Conservation (phyloP, 2,888 invertebrate genomes). For the Pegoplata infirma region DNA sequence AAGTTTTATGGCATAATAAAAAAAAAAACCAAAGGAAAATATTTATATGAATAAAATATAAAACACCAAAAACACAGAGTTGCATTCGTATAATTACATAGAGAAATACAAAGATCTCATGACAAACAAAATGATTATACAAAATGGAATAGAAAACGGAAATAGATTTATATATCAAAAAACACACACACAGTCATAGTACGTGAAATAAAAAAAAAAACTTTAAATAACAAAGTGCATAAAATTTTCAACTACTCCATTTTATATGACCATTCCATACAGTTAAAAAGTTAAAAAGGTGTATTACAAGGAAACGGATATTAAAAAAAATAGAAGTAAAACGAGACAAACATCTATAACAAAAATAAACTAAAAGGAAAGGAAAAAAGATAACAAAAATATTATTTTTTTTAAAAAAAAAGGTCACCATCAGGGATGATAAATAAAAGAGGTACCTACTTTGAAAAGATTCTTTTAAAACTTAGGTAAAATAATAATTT, state of each 20-base stretch:
- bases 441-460: too few species aligned
- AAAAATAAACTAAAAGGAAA: conserved; percentile 6
- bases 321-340: conserved; percentile 6
- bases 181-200: too few species aligned
- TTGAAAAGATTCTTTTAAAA: too few species aligned
- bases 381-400: not conserved
- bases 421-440: conserved; percentile 37
- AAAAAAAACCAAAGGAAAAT: not conserved
- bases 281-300: conserved; percentile 16
- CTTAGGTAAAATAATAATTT: too few species aligned
- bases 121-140: not conserved
- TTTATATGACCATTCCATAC: conserved; percentile 52
- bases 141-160: not conserved
- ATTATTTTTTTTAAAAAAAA: conserved; percentile 19
- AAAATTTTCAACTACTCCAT: conserved; percentile 37
- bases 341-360: conserved; percentile 39
- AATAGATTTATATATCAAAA: not conserved
- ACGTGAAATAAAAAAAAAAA: not conserved
- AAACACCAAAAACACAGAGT: not conserved
- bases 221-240: not conserved
- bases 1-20: not conserved
- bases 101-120: not conserved
- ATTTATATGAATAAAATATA: not conserved
- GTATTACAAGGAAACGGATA: conserved; percentile 50
- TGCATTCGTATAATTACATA: not conserved